Conservation (phyloP, 2,113 vertebrate genomes). For the Bufo gargarizans region DNA sequence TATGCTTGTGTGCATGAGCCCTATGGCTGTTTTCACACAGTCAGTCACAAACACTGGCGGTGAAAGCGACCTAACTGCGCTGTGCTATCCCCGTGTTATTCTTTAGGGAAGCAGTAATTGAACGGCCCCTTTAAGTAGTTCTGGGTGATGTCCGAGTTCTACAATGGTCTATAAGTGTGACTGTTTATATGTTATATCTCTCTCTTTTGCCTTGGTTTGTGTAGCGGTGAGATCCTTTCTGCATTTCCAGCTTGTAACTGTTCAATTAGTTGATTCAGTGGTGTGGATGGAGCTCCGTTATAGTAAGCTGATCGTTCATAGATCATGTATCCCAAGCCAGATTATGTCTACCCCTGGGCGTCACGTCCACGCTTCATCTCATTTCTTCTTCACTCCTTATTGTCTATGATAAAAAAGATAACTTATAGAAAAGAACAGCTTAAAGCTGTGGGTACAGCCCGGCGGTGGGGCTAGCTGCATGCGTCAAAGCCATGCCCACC, state of each 20-base stretch:
- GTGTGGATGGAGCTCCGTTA: slow-evolving; percentile 24
- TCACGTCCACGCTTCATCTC: neutral
- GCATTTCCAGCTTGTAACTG: slow-evolving; percentile 48
- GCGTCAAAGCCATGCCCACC: too few species aligned
- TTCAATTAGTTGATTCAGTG: slow-evolving; percentile 55
- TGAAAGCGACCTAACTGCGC: too few species aligned
- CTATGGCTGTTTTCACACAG: too few species aligned
- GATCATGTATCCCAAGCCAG: slow-evolving; percentile 30
- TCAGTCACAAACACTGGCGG: too few species aligned
- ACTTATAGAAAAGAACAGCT: neutral
- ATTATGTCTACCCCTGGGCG: neutral
- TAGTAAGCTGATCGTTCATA: slow-evolving; percentile 48
- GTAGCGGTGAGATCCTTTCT: slow-evolving; percentile 3
- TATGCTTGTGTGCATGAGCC: too few species aligned
- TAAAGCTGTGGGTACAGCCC: too few species aligned
- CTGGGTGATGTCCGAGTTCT: neutral
- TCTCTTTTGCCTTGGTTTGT: slow-evolving; percentile 36
- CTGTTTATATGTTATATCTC: too few species aligned
- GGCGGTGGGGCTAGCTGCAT: too few species aligned
- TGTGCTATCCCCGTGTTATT: too few species aligned
- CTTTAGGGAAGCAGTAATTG: too few species aligned
- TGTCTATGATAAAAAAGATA: neutral
- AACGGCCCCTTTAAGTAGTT: too few species aligned
- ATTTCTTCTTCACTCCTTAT: neutral
- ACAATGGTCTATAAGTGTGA: neutral